Evolutionary conservation across 2,797 vertebrate genomes (phyloP), one percentile per base, ranked within the genome.

Genomic region (Xiphophorus birchmanni): DNA sequence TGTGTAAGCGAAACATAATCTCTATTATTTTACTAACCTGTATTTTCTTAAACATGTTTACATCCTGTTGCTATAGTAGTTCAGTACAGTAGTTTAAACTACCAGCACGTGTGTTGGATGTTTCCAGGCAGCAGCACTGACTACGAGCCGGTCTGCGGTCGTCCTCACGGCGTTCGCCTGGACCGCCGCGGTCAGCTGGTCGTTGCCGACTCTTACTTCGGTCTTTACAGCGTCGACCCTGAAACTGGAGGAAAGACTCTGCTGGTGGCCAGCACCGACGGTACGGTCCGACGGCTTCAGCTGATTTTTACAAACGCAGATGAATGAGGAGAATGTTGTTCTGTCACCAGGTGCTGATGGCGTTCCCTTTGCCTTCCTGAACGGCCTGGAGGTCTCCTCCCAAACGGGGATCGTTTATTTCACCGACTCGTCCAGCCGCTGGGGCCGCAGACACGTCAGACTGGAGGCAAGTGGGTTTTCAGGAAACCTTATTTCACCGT

Each of bases 391-490:
- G 82, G 91, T 96, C 82, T 95, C 95, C 77, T 84, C 94, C 32
- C 83, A 86, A 32, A 93, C 94, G 1, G 95, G 94, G 0, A 81
- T 90, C 0, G 85, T 96, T 72, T 96, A 94, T 82, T 97, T 97
- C 87, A 96, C 92, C 0, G 95, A 96, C 92, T 96, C 95, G 0
- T 96, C 95, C 78, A 96, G 94, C 52, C 94, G 95, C 58, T 96
- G 95, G 95, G 94, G 95, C 45, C 94, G 95, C 71, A 65, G 80
- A 79, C 94, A 96, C 67, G 96, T 96, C 81, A 94, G 91, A 80
- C 94, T 95, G 21, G 95, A 96, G 93, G 94, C 95, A 82, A 93
- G 0, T 40, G 7, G 7, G 17, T 65, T 37, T 37, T 65, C 35
- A 65, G 32, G 7, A 37, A 54, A 56, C 29, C 63, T 37, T 32